These are phyloP conservation scores for Spodoptera frugiperda DNA, from an alignment of 1,140 invertebrate genomes.

Conservation along the genomic window DNA sequence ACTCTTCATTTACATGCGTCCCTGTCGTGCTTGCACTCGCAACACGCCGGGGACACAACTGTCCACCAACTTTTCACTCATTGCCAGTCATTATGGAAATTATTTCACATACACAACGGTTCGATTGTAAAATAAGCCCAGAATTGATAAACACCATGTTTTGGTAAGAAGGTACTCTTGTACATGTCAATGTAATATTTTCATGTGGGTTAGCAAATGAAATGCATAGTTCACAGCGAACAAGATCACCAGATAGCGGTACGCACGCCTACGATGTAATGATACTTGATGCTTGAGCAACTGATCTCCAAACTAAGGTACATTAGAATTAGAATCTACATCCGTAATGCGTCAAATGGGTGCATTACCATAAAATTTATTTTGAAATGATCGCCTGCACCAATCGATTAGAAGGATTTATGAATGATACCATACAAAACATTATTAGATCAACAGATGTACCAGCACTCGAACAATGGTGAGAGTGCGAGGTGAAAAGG, in stretches of 20 bases:
- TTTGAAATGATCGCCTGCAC: conserved; percentile 58
- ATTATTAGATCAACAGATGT: conserved; percentile 57
- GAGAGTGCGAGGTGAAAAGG: conserved; percentile 60
- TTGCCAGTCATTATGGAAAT: conserved; percentile 77
- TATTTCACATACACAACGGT: conserved; percentile 5
- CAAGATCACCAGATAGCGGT: conserved; percentile 46
- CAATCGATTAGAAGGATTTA: conserved; percentile 54
- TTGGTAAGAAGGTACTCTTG: conserved; percentile 16
- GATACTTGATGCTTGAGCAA: conserved; percentile 65
- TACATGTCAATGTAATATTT: conserved; percentile 11
- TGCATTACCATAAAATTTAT: conserved; percentile 75
- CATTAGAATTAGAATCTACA: conserved; percentile 58
- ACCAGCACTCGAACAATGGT: conserved; percentile 66
- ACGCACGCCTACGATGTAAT: conserved; percentile 58
- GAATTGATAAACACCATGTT: conserved; percentile 8
- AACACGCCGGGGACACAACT: conserved; percentile 60
- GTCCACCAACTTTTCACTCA: conserved; percentile 73
- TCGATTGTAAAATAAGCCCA: conserved; percentile 12
- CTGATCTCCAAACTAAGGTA: conserved; percentile 54
- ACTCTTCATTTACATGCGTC: conserved; percentile 74
- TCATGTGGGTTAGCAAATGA: conserved; percentile 13
- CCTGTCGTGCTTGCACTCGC: conserved; percentile 52
- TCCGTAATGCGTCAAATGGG: conserved; percentile 59
- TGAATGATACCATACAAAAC: conserved; percentile 52
- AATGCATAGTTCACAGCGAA: conserved; percentile 36